Conservation (phyloP, 2,113 vertebrate genomes). For the Campylorhamphus procurvoides region DNA sequence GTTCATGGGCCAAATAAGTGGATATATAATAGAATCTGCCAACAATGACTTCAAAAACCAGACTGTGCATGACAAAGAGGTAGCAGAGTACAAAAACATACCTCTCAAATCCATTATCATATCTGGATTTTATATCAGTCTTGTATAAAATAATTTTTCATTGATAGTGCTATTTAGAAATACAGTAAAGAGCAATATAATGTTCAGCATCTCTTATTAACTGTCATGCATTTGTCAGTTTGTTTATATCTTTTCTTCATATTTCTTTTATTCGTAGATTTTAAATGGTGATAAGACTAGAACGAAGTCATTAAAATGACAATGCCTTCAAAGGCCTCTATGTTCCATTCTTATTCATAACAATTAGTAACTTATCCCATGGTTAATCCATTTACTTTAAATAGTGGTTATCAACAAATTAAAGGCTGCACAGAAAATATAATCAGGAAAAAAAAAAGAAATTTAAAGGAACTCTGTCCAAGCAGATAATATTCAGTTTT, state of each 20-base stretch:
- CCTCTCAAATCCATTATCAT: slow-evolving; percentile 21
- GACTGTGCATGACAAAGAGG: neutral
- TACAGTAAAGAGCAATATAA: neutral
- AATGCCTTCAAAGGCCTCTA: neutral
- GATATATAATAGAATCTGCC: neutral
- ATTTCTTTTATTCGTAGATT: neutral
- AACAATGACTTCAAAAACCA: neutral
- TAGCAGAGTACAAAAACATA: neutral
- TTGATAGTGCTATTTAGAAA: slow-evolving; percentile 25
- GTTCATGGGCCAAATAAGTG: neutral
- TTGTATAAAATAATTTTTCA: slow-evolving; percentile 23
- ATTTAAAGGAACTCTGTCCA: neutral
- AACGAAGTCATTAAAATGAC: neutral
- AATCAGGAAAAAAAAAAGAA: neutral
- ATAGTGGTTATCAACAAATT: neutral
- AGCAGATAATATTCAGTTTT: neutral
- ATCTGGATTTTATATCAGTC: slow-evolving; percentile 18
- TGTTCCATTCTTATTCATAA: neutral
- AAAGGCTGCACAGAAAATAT: neutral
- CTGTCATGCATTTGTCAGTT: neutral
- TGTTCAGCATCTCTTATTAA: neutral
- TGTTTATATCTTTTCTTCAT: slow-evolving; percentile 20
- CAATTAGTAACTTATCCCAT: neutral
- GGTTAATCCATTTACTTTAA: neutral
- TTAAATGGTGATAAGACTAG: neutral